Conservation (phyloP, 2,888 invertebrate genomes). For the Amblyteles armatorius region DNA sequence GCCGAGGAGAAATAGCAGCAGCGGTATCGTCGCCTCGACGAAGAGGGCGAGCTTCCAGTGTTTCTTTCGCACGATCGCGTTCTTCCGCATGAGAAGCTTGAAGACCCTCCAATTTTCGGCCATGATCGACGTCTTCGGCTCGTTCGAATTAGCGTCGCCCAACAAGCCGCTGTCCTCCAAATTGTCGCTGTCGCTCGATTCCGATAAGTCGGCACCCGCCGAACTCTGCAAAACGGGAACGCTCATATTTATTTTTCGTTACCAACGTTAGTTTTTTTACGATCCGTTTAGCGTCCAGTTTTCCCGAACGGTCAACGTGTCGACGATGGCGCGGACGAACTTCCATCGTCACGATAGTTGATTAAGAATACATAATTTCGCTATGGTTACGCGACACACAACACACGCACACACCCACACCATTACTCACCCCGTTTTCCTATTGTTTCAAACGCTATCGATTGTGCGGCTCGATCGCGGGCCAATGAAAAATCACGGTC, state of each 20-base stretch:
- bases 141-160: background rate
- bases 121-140: slow-evolving; percentile 46
- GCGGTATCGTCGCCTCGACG: slow-evolving; percentile 78
- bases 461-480: background rate
- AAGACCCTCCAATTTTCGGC: slow-evolving; percentile 71
- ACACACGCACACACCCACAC: background rate
- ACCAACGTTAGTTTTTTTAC: background rate
- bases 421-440: background rate
- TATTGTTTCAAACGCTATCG: background rate
- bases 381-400: background rate
- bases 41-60: slow-evolving; percentile 79
- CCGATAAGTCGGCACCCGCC: background rate
- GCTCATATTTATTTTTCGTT: background rate
- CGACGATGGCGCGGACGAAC: background rate
- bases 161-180: background rate
- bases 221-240: background rate
- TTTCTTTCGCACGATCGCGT: slow-evolving; percentile 79
- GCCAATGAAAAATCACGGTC: background rate
- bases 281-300: background rate
- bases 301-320: background rate
- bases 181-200: background rate
- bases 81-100: slow-evolving; percentile 79
- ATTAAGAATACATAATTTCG: background rate
- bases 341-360: background rate
- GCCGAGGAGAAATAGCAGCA: slow-evolving; percentile 76